Evolutionary conservation across 2,797 vertebrate species (phyloP).

Genomic region (Diglossa cyanea): DNA sequence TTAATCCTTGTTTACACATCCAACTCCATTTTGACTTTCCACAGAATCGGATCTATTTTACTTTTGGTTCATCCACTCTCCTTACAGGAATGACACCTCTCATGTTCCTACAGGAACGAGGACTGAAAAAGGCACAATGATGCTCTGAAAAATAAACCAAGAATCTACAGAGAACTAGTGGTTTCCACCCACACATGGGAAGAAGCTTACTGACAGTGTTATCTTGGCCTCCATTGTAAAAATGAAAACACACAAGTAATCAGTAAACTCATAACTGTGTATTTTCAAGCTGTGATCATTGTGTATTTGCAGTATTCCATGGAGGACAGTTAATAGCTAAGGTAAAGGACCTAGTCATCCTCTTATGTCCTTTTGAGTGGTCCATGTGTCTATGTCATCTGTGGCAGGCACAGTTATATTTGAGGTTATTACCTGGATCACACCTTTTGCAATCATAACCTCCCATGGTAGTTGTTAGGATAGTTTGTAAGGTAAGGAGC

Average conservation of each 20-base stretch:
- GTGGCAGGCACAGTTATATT: background rate
- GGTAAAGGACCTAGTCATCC: background rate
- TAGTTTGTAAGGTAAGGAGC: background rate
- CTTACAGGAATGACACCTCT: background rate
- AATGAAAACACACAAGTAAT: background rate
- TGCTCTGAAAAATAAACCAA: background rate
- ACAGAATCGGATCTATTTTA: background rate
- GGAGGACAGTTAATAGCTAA: background rate
- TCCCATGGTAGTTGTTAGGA: background rate
- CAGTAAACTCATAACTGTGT: background rate
- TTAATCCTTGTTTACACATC: background rate
- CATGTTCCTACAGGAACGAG: background rate
- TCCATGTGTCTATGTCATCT: background rate
- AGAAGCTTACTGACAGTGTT: background rate
- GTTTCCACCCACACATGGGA: conserved; percentile 22
- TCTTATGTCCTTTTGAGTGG: background rate
- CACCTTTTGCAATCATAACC: background rate
- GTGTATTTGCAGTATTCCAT: background rate
- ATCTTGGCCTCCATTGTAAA: background rate
- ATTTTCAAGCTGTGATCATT: background rate
- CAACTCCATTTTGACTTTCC: background rate
- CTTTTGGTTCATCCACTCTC: background rate
- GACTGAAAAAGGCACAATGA: background rate
- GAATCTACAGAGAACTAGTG: background rate
- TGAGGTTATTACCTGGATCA: background rate